Conservation (phyloP, 2,113 vertebrate genomes). For the Notothenia coriiceps region DNA sequence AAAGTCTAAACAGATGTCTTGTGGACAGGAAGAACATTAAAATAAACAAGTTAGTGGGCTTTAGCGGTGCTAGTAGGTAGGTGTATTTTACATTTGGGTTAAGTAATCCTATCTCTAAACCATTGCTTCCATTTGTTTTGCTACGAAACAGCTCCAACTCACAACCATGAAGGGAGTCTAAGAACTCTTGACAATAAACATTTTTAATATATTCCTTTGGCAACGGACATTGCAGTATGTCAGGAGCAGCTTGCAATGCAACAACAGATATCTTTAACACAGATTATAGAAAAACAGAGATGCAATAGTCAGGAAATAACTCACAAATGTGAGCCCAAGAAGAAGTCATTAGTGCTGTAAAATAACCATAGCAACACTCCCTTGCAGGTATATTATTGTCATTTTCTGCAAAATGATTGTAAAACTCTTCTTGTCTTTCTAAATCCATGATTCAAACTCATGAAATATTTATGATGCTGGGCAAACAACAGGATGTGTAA, state of each 20-base stretch:
- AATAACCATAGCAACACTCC: slow-evolving; percentile 4
- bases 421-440: slow-evolving; percentile 29
- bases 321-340: neutral
- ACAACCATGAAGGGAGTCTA: too few relatives aligned
- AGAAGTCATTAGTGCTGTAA: slow-evolving; percentile 19
- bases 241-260: neutral
- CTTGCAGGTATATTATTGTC: neutral
- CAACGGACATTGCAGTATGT: neutral
- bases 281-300: too few relatives aligned
- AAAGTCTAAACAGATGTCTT: neutral
- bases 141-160: neutral
- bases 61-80: neutral
- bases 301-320: too few relatives aligned
- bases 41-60: neutral
- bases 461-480: slow-evolving; percentile 73
- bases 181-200: neutral
- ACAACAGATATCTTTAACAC: too few relatives aligned
- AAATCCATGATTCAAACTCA: slow-evolving; percentile 50
- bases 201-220: too few relatives aligned
- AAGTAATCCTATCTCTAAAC: neutral
- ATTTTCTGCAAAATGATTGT: slow-evolving; percentile 18
- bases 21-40: neutral
- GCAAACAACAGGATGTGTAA: slow-evolving; percentile 81
- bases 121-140: neutral
- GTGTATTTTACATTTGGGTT: neutral